Base-by-base conservation (phyloP, 2,888 invertebrate genomes). In the Griposia aprilina region DNA sequence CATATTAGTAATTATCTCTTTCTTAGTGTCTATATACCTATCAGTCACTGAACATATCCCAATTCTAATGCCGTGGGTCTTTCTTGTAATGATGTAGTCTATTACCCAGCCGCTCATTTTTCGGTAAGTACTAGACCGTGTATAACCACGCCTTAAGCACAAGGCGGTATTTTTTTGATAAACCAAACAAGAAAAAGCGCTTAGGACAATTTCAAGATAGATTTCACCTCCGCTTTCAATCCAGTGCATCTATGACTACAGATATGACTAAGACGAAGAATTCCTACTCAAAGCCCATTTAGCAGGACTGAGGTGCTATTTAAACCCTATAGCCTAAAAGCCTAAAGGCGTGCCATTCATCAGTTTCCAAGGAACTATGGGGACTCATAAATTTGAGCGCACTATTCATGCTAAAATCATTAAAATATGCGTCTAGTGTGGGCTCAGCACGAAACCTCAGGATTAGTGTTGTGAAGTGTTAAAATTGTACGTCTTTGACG, bases 341-440 rank as follows among this genome's bases (percentile, higher is more conserved):
- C 78, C 77, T 78, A 48, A 77, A 81, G 75, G 76, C 76, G 71
- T 63, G 30, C 80, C 74, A 85, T 88, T 88, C 82, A 86, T 82
- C 41, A 57, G 57, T 65, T 69, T 68, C 69, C 76, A 82, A 82
- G 78, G 81, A 80, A 73, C 78, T 62, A 81, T 80, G 65, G 71
- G 41, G 65, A 62, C 70, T 78, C 76, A 80, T 87, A 83, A 81
- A 82, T 85, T 80, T 81, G 52, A 76, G 62, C 66, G 63, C 30
- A 74, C 48, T 45, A 79, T 81, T 87, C 87, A 83, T 73, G 65
- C 74, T 76, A 80, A 83, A 80, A 70, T 83, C 63, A 80, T 78
- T 79, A 80, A 81, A 81, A 80, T 87, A 77, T 74, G 63, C 80
- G 76, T 15, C 74, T 75, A 36, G 78, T 80, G 80, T 87, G 80